These are phyloP conservation scores for Embidobia sp. DNA, from an alignment of 2,888 invertebrate genomes.

Conservation along the genomic window DNA sequence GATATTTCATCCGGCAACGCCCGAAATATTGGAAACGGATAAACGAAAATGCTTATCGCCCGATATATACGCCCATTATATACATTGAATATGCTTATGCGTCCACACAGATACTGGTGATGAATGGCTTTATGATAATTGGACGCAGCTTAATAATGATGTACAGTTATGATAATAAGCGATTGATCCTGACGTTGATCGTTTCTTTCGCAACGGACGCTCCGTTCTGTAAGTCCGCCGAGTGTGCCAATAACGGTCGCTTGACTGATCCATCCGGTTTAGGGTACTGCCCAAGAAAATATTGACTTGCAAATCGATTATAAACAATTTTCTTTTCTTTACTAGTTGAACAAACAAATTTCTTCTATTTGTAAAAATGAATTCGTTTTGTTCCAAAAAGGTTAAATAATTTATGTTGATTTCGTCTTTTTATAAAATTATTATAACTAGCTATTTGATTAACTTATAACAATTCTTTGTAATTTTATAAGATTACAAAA, in stretches of 20 bases:
- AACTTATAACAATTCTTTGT: too few species aligned
- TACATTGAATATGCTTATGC: slow-evolving; percentile 48
- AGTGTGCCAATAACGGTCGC: too few species aligned
- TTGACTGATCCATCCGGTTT: not conserved
- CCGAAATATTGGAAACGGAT: slow-evolving; percentile 61
- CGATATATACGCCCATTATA: slow-evolving; percentile 49
- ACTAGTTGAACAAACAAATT: too few species aligned
- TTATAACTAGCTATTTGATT: too few species aligned
- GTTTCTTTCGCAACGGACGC: slow-evolving; percentile 26
- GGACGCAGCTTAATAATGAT: slow-evolving; percentile 51
- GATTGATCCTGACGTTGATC: slow-evolving; percentile 33
- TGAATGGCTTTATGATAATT: slow-evolving; percentile 59
- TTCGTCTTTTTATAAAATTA: too few species aligned
- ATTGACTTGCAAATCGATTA: too few species aligned
- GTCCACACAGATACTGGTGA: slow-evolving; percentile 37
- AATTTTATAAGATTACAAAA: too few species aligned
- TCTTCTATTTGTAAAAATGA: too few species aligned
- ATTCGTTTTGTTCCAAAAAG: too few species aligned
- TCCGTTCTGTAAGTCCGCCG: slow-evolving; percentile 13
- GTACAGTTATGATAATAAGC: slow-evolving; percentile 52
- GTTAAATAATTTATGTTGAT: too few species aligned
- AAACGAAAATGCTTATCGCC: slow-evolving; percentile 62
- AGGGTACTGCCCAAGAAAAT: too few species aligned
- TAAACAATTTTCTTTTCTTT: too few species aligned
- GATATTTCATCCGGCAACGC: slow-evolving; percentile 57